Percentiles rank a stretch among this genome's conserved stretches.
These are phyloP conservation scores for Ophion ellenae DNA, from an alignment of 2,888 invertebrate genomes.

Conservation along the genomic window DNA sequence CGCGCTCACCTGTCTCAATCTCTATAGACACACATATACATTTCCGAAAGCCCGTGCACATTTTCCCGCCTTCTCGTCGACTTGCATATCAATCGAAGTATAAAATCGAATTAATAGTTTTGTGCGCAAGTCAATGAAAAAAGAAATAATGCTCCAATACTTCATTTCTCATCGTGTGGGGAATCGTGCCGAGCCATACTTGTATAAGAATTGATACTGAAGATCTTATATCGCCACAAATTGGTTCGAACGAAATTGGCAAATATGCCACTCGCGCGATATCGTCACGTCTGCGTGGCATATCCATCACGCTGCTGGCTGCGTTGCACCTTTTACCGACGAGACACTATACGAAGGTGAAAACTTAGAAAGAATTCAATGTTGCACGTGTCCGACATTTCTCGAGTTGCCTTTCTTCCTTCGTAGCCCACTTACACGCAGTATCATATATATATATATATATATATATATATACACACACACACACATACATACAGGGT, in stretches of 20 bases:
- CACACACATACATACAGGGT: too few species aligned
- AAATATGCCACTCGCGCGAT: not conserved
- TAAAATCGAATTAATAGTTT: conserved; percentile 1
- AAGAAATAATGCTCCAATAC: too few species aligned
- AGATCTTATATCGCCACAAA: not conserved
- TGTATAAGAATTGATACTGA: not conserved
- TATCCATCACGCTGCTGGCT: conserved; percentile 13
- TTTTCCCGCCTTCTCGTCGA: not conserved
- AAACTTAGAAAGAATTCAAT: conserved; percentile 54
- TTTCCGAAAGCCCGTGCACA: not conserved
- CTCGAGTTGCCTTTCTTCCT: conserved; percentile 53
- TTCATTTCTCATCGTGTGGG: too few species aligned
- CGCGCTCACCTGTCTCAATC: conserved; percentile 18
- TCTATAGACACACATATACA: not conserved
- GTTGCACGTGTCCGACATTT: conserved; percentile 55
- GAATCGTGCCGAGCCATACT: too few species aligned
- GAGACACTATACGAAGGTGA: conserved; percentile 46
- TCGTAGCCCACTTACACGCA: conserved; percentile 51
- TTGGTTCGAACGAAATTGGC: not conserved
- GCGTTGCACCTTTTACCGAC: conserved; percentile 33
- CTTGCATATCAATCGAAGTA: not conserved
- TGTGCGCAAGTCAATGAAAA: too few species aligned
- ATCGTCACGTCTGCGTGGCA: not conserved
- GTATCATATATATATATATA: conserved; percentile 21
- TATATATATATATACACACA: not conserved